Evolutionary conservation across 2,797 vertebrate genomes (phyloP), one percentile per base, ranked within the genome.

Genomic region (Crax fasciolata): DNA sequence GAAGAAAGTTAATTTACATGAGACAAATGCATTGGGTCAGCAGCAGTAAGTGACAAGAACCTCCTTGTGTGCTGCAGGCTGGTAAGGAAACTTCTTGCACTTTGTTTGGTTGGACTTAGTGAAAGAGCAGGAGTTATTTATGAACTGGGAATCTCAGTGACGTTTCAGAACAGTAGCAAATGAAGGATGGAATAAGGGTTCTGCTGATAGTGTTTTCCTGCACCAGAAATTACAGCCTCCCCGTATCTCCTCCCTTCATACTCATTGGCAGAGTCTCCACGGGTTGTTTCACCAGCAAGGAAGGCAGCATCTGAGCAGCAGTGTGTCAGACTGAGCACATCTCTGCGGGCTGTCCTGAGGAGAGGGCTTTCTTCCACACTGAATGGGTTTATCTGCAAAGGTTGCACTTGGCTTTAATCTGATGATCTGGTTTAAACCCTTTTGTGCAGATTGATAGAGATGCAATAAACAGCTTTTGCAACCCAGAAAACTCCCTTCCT

Each of bases 161-260:
- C 80, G 82, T 68, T 93, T 96, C 83, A 84, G 85, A 94, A 82
- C 71, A 89, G 87, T 74, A 93, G 74, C 71, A 77, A 84, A 43
- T 54, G 18, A 86, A 21, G 11, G 75, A 92, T 65, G 46, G 81
- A 92, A 57, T 76, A 88, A 66, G 1, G 11, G 76, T 57, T 78
- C 55, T 3, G 2, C 46, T 70, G 58, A 70, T 41, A 65, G 46
- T 38, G 27, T 76, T 92, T 68, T 70, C 63, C 63, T 82, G 71
- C 63, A 25, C 61, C 81, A 71, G 88, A 93, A 94, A 32, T 82
- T 71, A 88, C 28, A 57, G 71, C 44, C 52, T 87, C 38, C 25
- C 38, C 52, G 23, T 86, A 61, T 71, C 79, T 55, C 57, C 18
- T 90, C 44, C 46, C 20, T 82, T 73, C 39, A 4, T 16, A 28